Base-by-base conservation (phyloP, 2,888 invertebrate species). In the Serrognathus titanus region DNA sequence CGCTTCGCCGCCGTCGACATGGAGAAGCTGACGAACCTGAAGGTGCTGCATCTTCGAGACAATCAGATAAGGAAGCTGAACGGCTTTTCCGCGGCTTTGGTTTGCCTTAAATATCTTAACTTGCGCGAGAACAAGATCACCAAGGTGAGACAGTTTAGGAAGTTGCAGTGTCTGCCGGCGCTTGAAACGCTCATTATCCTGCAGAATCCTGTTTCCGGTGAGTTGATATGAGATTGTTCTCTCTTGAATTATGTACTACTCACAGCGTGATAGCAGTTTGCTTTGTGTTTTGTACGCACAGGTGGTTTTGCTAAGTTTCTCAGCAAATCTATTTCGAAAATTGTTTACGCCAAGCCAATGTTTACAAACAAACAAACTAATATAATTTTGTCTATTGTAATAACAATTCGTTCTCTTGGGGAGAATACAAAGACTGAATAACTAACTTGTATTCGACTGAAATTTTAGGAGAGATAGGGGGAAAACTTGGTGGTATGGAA, bases 11-110 rank as follows among this genome's bases (percentile, higher is more conserved):
- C 89, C n/a, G 79, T 81, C 40, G 85, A 85, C 2, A 65, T 90
- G n/a, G 80, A 82, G 11, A 78, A 73, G 40, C 78, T 90, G 63
- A 69, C 72, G 0, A 83, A 85, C 65, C 74, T 94, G 57, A 82
- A 83, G 58, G 83, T 88, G 12, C 75, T 94, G 10, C 92, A 93
- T 69, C 73, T 92, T 37, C 83, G 92, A 1, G 81, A 82, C 45
- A 94, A 94, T 74, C 81, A 80, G 9, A 78, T 86, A 56, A 79
- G 73, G 48, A 73, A 76, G 41, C 68, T 86, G 9, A 74, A 81
- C 35, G 85, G 85, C 1, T 85, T 86, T 60, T 69, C 75, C 8
- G 67, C 71, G 9, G 65, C 60, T 1, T 67, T 81, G 38, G 73
- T 56, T 4, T 82, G 81, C 57, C 71, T 86, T 12, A 72, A 71